Evolutionary conservation across 2,797 vertebrate genomes (phyloP), one percentile per base, ranked within the genome.

Genomic region (Neosilurus hyrtlii): DNA sequence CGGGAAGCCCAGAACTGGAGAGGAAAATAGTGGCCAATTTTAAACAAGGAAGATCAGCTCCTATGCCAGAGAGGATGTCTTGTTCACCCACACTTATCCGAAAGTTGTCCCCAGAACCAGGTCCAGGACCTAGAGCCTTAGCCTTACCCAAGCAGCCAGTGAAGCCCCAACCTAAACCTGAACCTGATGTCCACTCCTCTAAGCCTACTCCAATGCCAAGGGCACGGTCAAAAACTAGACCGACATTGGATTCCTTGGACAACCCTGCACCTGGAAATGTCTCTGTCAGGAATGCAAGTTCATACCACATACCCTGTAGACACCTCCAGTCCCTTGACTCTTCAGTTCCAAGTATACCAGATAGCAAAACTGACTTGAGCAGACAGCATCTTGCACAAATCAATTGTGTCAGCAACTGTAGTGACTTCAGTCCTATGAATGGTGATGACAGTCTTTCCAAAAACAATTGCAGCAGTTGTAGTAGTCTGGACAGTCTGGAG

Each of bases 401-500:
- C 83, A 92, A 91, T 86, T 94, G 94, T 7, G 93, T 94, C 71
- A 90, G 92, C 24, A 90, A 92, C 72, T 90, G 90, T 73, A 87
- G 90, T 86, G 84, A 92, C 79, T 83, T 87, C 54, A 84, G 84
- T 49, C 87, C 91, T 7, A 43, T 72, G 2, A 74, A 11, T 3
- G 80, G 75, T 5, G 22, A 72, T 30, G 88, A 91, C 84, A 88
- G 90, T 68, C 89, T 96, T 89, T 95, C 91, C 0, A 95, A 96
- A 89, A 96, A 93, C 51, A 91, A 92, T 91, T 95, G 95, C 87
- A 95, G 96, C 94, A 97, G 96, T 90, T 91, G 88, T 10, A 91
- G 94, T 86, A 97, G 96, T 87, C 89, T 94, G 72, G 93, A 94
- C 91, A 95, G 95, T 89, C 91, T 95, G 68, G 94, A 95, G 78